Evolutionary conservation across 2,888 invertebrate species (phyloP), one percentile per base, ranked within the genome.

Genomic region (Lasius fuliginosus): DNA sequence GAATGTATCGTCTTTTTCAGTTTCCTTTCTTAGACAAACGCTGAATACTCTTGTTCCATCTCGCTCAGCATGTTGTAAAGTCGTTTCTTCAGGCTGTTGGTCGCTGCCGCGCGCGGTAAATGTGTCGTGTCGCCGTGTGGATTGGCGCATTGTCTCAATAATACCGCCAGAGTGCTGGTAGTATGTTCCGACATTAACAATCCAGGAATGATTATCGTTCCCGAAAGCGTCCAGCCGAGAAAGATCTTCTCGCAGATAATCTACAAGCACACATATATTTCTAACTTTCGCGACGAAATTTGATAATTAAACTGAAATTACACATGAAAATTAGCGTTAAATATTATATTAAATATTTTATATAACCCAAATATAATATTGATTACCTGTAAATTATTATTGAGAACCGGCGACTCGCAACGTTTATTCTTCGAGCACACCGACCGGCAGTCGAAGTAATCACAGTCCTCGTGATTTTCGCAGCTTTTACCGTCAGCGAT

Each of bases 231-330:
- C 96, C 96, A 96, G 0, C 96, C 97, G 53, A 97, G 95, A 93
- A 97, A 97, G 88, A 97, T 96, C 89, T 96, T 96, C 91, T 97
- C 96, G 91, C 97, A 97, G 40, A 97, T 95, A 56, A 97, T 96
- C 96, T 97, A 96, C 33, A 91, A 91, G 60, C 1, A 71, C 42
- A 68, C 58, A n/a, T 23, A 33, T 60, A 40, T 53, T 23, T 62
- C 30, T 58, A 73, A 62, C 15, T 53, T 60, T 58, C 8, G 27
- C 8, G 6, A n/a, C 9, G 15, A 30, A 62, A 42, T n/a, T 46
- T 30, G 12, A n/a, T 23, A 65, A 64, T 33, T 33, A 64, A 75
- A 33, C 30, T 64, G n/a, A 46, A 15, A 15, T 60, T 0, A 23
- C 1, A 60, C 18, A 27, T 62, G 40, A 60, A 1, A 56, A 60